phyloP scores from a whole-genome alignment of 1,140 invertebrate genomes.

The Muscidifurax raptorellus region DNA sequence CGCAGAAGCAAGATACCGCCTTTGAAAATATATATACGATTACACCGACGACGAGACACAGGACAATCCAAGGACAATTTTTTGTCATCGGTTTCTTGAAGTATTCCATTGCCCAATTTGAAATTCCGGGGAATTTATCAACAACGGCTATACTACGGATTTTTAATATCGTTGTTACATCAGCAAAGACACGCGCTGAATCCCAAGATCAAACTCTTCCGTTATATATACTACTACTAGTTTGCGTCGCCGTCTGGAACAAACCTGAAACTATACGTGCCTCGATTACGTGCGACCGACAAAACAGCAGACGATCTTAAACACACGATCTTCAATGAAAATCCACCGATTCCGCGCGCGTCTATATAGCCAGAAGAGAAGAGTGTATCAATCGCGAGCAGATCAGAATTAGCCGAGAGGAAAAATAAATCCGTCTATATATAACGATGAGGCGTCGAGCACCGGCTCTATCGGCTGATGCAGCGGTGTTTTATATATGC shows the following conservation, averaged over 20 bases:
- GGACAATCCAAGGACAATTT: background rate
- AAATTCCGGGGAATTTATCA: background rate
- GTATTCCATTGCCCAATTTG: background rate
- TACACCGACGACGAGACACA: background rate
- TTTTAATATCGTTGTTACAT: background rate
- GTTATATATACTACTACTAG: background rate
- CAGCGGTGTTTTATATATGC: background rate
- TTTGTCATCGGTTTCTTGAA: background rate
- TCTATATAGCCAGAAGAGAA: background rate
- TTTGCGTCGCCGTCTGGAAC: background rate
- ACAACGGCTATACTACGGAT: background rate
- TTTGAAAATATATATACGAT: background rate
- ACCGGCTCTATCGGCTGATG: background rate
- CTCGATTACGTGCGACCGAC: too few species aligned
- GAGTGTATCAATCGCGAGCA: background rate
- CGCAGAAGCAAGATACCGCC: background rate
- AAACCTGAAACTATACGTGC: background rate
- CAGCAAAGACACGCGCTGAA: background rate
- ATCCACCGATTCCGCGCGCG: background rate
- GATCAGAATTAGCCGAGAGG: background rate
- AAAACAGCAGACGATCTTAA: too few species aligned
- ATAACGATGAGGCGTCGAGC: background rate
- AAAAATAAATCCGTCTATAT: conserved; percentile 11
- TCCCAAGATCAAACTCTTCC: too few species aligned
- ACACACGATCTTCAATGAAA: background rate